A percentile compares a stretch with the other conserved stretches of the same genome.
These are phyloP conservation scores for Alsophila aescularia DNA, from an alignment of 2,888 invertebrate species.

Conservation along the genomic window DNA sequence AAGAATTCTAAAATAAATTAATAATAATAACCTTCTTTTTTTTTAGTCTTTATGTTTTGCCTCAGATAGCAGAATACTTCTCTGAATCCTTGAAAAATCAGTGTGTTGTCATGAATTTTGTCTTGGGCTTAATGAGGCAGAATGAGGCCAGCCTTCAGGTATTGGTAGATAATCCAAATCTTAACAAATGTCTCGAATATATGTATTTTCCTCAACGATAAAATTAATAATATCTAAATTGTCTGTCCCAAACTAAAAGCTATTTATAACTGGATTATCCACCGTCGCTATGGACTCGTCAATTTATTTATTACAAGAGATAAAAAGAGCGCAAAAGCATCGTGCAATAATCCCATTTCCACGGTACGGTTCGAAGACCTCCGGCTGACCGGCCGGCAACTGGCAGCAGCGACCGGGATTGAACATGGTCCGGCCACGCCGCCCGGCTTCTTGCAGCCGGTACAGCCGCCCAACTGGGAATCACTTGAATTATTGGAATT, in stretches of 20 bases:
- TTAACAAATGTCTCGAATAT: background rate
- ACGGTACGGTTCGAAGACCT: conserved; percentile 76
- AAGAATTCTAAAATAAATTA: no score
- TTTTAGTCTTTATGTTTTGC: no score
- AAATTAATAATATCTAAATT: no score
- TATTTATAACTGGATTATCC: conserved; percentile 14
- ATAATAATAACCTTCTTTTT: no score
- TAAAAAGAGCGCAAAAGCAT: conserved; percentile 67
- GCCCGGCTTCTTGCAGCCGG: no score
- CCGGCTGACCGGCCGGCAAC: conserved; percentile 39
- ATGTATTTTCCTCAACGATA: background rate
- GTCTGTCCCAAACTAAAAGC: background rate
- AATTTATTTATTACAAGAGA: conserved; percentile 42
- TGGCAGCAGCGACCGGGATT: conserved; percentile 8
- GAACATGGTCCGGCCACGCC: background rate
- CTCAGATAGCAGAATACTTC: no score
- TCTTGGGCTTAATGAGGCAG: no score
- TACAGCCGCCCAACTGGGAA: conserved; percentile 39
- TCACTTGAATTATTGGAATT: conserved; percentile 71
- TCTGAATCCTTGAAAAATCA: no score
- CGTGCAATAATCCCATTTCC: conserved; percentile 79
- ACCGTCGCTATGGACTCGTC: conserved; percentile 19
- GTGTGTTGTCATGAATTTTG: no score
- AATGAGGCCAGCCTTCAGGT: no score
- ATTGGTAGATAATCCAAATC: background rate